A percentile compares a stretch with the other conserved stretches of the same genome.
phyloP scores from a whole-genome alignment of 2,888 invertebrate genomes.

The Hemistola chrysoprasaria region DNA sequence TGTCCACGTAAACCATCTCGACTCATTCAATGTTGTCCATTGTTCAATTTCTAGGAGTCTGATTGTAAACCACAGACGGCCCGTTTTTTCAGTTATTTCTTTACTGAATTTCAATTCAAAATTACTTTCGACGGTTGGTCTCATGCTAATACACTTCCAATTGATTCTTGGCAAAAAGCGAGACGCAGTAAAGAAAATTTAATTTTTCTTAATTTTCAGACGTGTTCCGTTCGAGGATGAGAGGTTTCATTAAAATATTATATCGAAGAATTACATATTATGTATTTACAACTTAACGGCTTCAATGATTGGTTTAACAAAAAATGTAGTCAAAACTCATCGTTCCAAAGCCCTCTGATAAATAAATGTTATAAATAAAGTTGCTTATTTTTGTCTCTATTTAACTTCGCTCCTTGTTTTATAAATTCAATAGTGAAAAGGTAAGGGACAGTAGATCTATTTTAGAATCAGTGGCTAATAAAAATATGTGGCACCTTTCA shows the following conservation, averaged over 20 bases:
- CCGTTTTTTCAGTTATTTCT: constrained; percentile 25
- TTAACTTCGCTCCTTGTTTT: too few species aligned
- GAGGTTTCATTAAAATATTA: constrained; percentile 1
- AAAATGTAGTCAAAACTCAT: too few species aligned
- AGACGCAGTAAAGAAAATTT: constrained; percentile 22
- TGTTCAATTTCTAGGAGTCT: constrained; percentile 27
- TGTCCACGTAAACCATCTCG: background rate
- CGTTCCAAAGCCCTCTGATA: too few species aligned
- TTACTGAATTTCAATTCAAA: constrained; percentile 25
- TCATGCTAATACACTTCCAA: constrained; percentile 18
- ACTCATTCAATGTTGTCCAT: constrained; percentile 18
- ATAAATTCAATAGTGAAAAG: too few species aligned
- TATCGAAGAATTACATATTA: too few species aligned
- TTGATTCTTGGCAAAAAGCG: constrained; percentile 26
- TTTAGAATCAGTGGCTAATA: constrained; percentile 25
- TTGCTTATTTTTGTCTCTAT: too few species aligned
- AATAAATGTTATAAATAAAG: too few species aligned
- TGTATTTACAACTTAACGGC: too few species aligned
- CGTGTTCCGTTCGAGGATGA: constrained; percentile 11
- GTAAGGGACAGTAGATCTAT: background rate
- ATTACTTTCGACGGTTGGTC: constrained; percentile 19
- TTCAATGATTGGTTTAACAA: too few species aligned
- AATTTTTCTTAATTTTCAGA: constrained; percentile 16
- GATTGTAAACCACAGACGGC: constrained; percentile 31
- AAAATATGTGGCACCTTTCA: constrained; percentile 42